These are phyloP conservation scores for Netelia inedita DNA, from an alignment of 2,888 invertebrate species.

Conservation along the genomic window DNA sequence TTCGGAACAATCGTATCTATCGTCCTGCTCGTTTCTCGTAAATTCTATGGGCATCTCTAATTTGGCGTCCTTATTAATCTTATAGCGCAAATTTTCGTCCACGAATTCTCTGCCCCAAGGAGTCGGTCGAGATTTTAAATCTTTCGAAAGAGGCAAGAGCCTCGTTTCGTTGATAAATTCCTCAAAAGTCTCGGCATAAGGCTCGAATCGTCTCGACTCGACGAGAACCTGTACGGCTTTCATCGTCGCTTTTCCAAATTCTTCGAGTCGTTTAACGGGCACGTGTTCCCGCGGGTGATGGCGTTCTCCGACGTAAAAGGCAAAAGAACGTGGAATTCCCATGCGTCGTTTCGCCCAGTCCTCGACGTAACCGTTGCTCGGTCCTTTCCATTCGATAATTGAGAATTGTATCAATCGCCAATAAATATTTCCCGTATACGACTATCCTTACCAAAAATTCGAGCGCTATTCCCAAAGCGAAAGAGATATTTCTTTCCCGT, in stretches of 20 bases:
- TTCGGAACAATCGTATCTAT: slow-evolving; percentile 43
- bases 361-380: slow-evolving; percentile 59
- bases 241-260: slow-evolving; percentile 54
- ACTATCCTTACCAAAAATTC: slow-evolving; percentile 47
- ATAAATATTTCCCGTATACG: neutral
- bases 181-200: slow-evolving; percentile 51
- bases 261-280: slow-evolving; percentile 22
- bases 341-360: slow-evolving; percentile 62
- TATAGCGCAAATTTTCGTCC: slow-evolving; percentile 47
- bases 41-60: slow-evolving; percentile 64
- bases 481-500: slow-evolving; percentile 35
- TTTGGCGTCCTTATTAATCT: slow-evolving; percentile 56
- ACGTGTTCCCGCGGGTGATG: neutral
- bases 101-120: slow-evolving; percentile 61
- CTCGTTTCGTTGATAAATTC: slow-evolving; percentile 57
- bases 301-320: slow-evolving; percentile 49
- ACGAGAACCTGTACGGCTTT: slow-evolving; percentile 56
- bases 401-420: neutral
- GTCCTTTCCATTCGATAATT: slow-evolving; percentile 26
- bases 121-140: slow-evolving; percentile 4
- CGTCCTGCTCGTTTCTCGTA: neutral
- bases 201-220: slow-evolving; percentile 44
- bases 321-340: slow-evolving; percentile 62
- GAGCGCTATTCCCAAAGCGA: slow-evolving; percentile 56
- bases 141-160: neutral